Evolutionary conservation across 2,888 invertebrate genomes (phyloP).

Genomic region (Heliconius hortense): DNA sequence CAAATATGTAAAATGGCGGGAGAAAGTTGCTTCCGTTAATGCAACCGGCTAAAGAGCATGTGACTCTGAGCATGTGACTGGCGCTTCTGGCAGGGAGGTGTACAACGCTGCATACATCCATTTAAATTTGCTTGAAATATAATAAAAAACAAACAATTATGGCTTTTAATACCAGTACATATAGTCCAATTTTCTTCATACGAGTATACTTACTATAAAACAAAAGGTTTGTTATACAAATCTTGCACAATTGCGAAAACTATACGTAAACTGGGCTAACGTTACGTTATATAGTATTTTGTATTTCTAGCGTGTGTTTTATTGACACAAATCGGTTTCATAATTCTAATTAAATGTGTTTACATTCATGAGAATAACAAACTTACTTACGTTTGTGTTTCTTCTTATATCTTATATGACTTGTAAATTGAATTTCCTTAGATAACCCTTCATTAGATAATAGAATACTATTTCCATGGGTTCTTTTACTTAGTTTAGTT

Average conservation of each 20-base stretch:
- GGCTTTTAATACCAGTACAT: not conserved
- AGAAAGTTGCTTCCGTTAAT: conserved; percentile 68
- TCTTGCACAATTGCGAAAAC: conserved; percentile 59
- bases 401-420: not conserved
- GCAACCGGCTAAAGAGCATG: conserved; percentile 56
- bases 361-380: conserved; percentile 45
- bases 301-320: conserved; percentile 56
- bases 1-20: conserved; percentile 51
- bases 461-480: not conserved
- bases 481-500: not conserved
- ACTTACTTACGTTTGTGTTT: conserved; percentile 19
- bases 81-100: conserved; percentile 35
- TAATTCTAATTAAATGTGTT: conserved; percentile 55
- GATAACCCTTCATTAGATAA: conserved; percentile 12
- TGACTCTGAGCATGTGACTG: conserved; percentile 63
- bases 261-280: conserved; percentile 51
- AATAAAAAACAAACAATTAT: conserved; percentile 12
- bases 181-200: conserved; percentile 19
- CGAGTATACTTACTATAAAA: not conserved
- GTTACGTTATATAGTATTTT: conserved; percentile 60
- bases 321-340: conserved; percentile 59
- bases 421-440: not conserved
- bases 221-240: conserved; percentile 6
- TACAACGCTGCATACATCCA: conserved; percentile 28
- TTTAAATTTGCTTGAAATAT: conserved; percentile 1